Evolutionary conservation across 2,888 invertebrate species (phyloP).

Genomic region (Erebia palarica): DNA sequence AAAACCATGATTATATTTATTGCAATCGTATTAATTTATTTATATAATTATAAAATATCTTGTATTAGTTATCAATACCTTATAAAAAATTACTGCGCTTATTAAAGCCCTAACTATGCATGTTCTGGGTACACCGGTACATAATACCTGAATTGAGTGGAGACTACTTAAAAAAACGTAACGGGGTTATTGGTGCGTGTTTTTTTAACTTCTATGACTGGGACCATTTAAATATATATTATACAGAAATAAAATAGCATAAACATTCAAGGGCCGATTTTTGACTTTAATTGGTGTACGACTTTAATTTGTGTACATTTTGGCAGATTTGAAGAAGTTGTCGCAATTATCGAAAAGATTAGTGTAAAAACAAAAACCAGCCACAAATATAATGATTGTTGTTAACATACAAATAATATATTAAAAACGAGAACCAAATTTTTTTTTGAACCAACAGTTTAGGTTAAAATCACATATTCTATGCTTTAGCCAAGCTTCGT

Average conservation of each 20-base stretch:
- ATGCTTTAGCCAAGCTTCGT: conserved; percentile 30
- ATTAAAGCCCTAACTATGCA: neutral
- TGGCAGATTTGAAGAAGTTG: no score
- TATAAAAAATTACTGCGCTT: neutral
- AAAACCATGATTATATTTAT: neutral
- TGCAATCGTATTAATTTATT: neutral
- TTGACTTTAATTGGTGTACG: no score
- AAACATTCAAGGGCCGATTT: no score
- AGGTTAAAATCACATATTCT: conserved; percentile 38
- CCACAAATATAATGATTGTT: no score
- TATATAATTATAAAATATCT: neutral
- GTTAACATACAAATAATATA: conserved; percentile 10
- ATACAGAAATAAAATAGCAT: no score
- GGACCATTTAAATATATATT: no score
- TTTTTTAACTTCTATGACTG: no score
- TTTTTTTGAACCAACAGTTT: conserved; percentile 40
- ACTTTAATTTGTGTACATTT: no score
- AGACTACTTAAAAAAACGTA: neutral
- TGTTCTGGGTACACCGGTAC: no score
- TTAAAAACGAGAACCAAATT: conserved; percentile 35
- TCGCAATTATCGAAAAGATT: no score
- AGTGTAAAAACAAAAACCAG: no score
- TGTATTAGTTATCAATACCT: conserved; percentile 8
- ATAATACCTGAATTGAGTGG: neutral
- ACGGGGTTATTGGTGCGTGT: no score